Percentiles rank a stretch among this genome's conserved stretches.
phyloP scores from a whole-genome alignment of 2,797 vertebrate genomes.

The Anabas testudineus region DNA sequence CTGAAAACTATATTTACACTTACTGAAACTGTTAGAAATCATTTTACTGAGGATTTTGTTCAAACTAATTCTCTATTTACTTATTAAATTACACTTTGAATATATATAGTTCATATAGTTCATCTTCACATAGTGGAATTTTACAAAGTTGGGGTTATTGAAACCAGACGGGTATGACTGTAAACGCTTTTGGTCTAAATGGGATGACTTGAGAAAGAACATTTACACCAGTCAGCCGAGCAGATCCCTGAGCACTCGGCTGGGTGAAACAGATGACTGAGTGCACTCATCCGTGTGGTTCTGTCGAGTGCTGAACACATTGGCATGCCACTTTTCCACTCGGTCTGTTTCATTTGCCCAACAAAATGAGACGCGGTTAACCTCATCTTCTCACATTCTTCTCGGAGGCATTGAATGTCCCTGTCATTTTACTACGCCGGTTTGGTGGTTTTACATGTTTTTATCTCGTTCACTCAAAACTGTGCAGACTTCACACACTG shows the following conservation, averaged over 20 bases:
- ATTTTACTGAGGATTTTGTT: too few species aligned
- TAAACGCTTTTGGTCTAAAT: conserved; percentile 33
- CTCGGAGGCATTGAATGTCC: conserved; percentile 20
- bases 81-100: not conserved
- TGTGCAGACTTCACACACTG: not conserved
- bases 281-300: conserved; percentile 44
- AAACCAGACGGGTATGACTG: conserved; percentile 31
- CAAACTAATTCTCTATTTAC: not conserved
- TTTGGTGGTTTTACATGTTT: conserved; percentile 18
- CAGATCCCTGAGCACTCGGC: conserved; percentile 40
- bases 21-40: not conserved
- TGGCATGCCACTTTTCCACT: conserved; percentile 72
- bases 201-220: conserved; percentile 42
- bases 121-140: not conserved
- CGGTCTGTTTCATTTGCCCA: conserved; percentile 51
- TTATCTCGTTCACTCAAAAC: conserved; percentile 14
- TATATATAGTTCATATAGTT: conserved; percentile 3
- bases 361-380: conserved; percentile 50
- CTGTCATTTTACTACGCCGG: conserved; percentile 10
- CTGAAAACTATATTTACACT: not conserved
- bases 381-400: conserved; percentile 43
- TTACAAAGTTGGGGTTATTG: not conserved
- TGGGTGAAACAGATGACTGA: conserved; percentile 54
- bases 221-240: conserved; percentile 50
- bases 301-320: conserved; percentile 59